Percentiles rank a stretch among this genome's conserved stretches.
Conservation (phyloP, 2,113 vertebrate species). For the Elephantulus edwardii region DNA sequence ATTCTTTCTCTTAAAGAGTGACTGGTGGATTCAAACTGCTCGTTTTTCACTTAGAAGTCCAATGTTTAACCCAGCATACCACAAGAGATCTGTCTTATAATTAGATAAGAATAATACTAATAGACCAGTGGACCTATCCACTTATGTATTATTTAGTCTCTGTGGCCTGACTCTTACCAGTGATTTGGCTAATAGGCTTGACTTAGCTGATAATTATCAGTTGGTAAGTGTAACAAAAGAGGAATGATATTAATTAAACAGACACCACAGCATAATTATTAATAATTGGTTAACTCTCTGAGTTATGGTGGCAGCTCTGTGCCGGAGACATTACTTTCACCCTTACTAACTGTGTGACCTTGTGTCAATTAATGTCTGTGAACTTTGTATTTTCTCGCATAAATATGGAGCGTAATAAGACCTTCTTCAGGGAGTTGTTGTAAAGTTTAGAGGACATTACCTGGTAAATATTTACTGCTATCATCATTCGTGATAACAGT, state of each 20-base stretch:
- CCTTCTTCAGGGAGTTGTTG: background rate
- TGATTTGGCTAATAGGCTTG: conserved; percentile 25
- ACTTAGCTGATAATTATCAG: conserved; percentile 43
- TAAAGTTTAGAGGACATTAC: background rate
- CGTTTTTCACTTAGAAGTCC: no score
- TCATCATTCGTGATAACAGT: background rate
- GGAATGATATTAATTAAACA: conserved; percentile 52
- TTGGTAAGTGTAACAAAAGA: background rate
- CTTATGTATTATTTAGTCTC: background rate
- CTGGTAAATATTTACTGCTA: background rate
- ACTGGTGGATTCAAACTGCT: no score
- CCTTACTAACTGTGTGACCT: background rate
- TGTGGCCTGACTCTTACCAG: conserved; percentile 16
- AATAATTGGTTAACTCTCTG: conserved; percentile 49
- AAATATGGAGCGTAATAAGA: background rate
- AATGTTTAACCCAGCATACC: no score
- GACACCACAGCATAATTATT: background rate
- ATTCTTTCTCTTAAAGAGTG: no score
- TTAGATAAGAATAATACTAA: conserved; percentile 31
- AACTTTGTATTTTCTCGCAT: conserved; percentile 5
- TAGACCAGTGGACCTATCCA: background rate
- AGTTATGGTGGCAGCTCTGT: conserved; percentile 15
- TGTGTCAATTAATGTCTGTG: background rate
- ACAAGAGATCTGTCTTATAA: no score
- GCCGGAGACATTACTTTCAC: background rate